phyloP scores from a whole-genome alignment of 2,888 invertebrate species.

The Seira sanloemensis region DNA sequence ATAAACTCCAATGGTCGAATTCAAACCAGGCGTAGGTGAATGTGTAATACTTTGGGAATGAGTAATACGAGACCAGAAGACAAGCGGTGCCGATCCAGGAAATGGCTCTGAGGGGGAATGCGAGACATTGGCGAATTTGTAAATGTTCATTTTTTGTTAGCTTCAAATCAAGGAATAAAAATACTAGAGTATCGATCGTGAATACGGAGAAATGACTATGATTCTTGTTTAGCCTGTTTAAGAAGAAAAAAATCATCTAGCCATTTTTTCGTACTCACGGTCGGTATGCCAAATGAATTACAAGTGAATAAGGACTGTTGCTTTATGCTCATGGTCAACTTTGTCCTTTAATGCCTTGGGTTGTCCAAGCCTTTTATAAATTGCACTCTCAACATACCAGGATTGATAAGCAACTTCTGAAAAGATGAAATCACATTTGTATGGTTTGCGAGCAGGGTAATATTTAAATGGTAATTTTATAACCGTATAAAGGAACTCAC shows the following conservation, averaged over 20 bases:
- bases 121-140: background rate
- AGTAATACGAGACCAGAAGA: conserved; percentile 31
- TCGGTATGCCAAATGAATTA: background rate
- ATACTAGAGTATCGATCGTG: background rate
- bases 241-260: too few relatives aligned
- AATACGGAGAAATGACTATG: too few relatives aligned
- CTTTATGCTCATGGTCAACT: conserved; percentile 11
- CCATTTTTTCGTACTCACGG: background rate
- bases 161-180: background rate
- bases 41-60: conserved; percentile 45
- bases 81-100: conserved; percentile 35
- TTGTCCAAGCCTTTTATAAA: conserved; percentile 10
- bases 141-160: background rate
- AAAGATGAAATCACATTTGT: conserved; percentile 1
- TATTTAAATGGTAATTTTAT: too few relatives aligned
- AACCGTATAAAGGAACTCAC: conserved; percentile 19
- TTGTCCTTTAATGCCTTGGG: background rate
- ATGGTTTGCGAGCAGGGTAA: too few relatives aligned
- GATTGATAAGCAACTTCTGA: conserved; percentile 30
- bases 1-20: background rate
- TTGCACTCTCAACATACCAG: conserved; percentile 16
- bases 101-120: conserved; percentile 24
- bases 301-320: conserved; percentile 41
- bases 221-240: too few relatives aligned
- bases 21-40: conserved; percentile 41